These are phyloP conservation scores for Streptopelia turtur DNA, from an alignment of 2,797 vertebrate species.

Conservation along the genomic window DNA sequence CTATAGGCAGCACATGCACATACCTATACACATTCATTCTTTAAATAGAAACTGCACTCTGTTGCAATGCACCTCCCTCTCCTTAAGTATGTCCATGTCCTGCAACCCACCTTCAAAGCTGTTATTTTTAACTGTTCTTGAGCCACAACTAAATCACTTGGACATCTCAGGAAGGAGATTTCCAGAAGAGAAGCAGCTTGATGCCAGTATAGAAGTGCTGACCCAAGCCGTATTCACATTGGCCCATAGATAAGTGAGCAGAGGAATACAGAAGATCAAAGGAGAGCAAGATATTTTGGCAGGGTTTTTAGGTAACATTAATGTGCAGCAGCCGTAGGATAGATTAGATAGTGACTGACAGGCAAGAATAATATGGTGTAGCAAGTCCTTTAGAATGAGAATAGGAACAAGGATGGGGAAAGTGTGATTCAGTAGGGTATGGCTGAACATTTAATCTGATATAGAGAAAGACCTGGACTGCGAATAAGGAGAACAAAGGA, in stretches of 20 bases:
- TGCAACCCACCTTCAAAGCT: conserved; percentile 34
- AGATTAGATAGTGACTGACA: background rate
- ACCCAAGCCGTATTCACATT: background rate
- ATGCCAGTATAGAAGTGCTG: conserved; percentile 7
- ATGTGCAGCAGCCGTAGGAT: background rate
- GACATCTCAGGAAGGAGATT: background rate
- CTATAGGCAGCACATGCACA: background rate
- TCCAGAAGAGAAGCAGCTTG: background rate
- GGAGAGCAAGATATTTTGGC: conserved; percentile 24
- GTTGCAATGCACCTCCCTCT: background rate
- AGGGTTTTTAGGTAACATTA: background rate
- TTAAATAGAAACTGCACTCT: conserved; percentile 15
- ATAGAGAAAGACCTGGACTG: background rate
- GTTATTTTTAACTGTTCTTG: conserved; percentile 32
- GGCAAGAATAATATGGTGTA: background rate
- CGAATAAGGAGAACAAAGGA: background rate
- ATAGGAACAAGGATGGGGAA: background rate
- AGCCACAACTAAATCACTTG: conserved; percentile 15
- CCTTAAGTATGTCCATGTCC: background rate
- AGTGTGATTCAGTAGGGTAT: background rate
- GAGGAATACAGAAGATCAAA: conserved; percentile 14
- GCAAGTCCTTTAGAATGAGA: background rate
- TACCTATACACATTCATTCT: fast-evolving
- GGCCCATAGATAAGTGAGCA: background rate
- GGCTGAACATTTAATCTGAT: background rate